These are phyloP conservation scores for Tapera naevia DNA, from an alignment of 2,797 vertebrate genomes.

Conservation along the genomic window DNA sequence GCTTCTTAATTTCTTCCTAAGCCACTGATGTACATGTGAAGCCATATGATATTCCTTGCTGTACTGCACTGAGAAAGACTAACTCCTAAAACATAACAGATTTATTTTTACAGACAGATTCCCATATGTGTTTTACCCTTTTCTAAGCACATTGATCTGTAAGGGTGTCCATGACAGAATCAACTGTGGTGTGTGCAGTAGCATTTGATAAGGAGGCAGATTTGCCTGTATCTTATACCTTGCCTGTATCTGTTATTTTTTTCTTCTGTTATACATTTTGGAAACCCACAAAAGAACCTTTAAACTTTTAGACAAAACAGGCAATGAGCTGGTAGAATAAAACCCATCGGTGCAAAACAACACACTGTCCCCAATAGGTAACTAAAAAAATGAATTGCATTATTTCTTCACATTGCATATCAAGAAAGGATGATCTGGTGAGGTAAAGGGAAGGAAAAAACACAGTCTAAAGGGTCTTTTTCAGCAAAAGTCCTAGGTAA, in stretches of 20 bases:
- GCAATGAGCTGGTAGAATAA: background rate
- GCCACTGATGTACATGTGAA: background rate
- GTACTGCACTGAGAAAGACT: background rate
- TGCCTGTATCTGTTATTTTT: background rate
- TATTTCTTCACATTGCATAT: background rate
- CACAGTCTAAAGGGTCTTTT: background rate
- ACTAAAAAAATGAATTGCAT: background rate
- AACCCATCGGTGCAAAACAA: background rate
- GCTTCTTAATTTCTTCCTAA: background rate
- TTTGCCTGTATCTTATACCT: background rate
- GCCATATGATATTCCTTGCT: background rate
- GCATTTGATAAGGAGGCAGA: background rate
- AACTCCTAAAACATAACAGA: background rate
- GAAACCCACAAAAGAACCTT: background rate
- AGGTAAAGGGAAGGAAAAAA: background rate
- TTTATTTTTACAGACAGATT: background rate
- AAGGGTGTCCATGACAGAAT: background rate
- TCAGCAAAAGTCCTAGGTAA: background rate
- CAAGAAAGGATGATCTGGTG: background rate
- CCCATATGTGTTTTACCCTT: background rate
- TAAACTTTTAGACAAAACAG: background rate
- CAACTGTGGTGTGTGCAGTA: background rate
- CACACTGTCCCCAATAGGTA: background rate
- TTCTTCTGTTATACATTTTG: background rate
- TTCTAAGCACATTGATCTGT: background rate